Evolutionary conservation across 2,113 vertebrate species (phyloP), one percentile per base, ranked within the genome.

Genomic region (Sardina pilchardus): DNA sequence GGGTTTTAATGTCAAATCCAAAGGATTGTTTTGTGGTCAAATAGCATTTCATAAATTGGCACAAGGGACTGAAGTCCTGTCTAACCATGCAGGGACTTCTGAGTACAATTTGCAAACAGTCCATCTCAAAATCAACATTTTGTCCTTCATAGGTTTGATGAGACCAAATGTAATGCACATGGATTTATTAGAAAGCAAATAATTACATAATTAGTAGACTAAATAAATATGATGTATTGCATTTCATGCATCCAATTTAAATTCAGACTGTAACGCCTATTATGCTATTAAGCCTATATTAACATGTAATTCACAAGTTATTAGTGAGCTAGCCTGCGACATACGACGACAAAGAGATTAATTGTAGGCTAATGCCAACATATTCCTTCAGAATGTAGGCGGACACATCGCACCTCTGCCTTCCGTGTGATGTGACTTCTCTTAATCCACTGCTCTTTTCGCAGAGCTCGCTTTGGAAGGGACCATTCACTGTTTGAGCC

Each of bases 391-490:
- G 67, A 26, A 16, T 34, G 30, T 78, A 78, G 12, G 17, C 34
- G 14, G 71, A 4, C 71, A 78, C 34, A n/a, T 71, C 63, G 30
- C 71, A 78, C 71, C 71, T 78, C 34, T 78, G 71, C 16, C 71
- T 78, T 17, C 19, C 71, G 1, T 16, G 2, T 78, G 34, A 14
- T 4, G 71, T 78, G 26, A 30, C 71, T 39, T 78, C 14, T 34
- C 30, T 78, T 78, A 78, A 78, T 78, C 71, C 30, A 78, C 85
- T 92, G 93, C 94, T 93, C 88, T 90, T 87, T 90, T 21, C 50
- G 75, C 53, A 83, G 81, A 50, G 87, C 47, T 36, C 80, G 59
- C 48, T 53, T 44, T 85, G 78, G 84, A 43, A 80, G 82, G 84
- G 78, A 84, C 83, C 86, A 89, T 84, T 42, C 53, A 67, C 19